phyloP scores from a whole-genome alignment of 2,113 vertebrate genomes.

The Siniperca chuatsi region DNA sequence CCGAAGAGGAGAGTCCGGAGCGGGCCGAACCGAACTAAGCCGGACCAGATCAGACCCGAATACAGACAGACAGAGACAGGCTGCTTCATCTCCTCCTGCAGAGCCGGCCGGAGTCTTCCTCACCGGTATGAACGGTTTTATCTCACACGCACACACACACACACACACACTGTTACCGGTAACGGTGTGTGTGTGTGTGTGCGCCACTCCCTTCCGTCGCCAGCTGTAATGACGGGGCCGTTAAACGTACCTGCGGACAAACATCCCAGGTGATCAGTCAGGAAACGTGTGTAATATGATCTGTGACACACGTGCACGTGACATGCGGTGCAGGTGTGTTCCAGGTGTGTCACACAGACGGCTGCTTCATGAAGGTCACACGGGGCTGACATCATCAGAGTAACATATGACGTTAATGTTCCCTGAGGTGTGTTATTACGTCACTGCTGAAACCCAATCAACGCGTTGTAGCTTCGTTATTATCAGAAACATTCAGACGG shows the following conservation, averaged over 20 bases:
- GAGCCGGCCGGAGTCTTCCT: conserved; percentile 50
- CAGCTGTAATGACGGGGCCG: not conserved
- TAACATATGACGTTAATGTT: too few relatives aligned
- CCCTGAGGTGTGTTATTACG: too few relatives aligned
- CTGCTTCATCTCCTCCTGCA: conserved; percentile 41
- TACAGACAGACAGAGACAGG: not conserved
- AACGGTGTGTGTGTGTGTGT: not conserved
- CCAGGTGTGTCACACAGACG: conserved; percentile 5
- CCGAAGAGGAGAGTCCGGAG: not conserved
- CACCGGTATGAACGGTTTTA: conserved; percentile 41
- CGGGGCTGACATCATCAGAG: too few relatives aligned
- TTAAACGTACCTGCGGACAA: conserved; percentile 19
- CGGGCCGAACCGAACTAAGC: not conserved
- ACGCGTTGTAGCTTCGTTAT: too few relatives aligned
- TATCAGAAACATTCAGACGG: too few relatives aligned
- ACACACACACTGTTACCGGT: not conserved
- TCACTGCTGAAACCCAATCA: too few relatives aligned
- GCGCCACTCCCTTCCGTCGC: conserved; percentile 54
- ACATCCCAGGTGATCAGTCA: conserved; percentile 22
- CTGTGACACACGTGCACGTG: not conserved
- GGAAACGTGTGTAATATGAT: not conserved
- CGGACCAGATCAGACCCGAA: not conserved
- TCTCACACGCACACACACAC: not conserved
- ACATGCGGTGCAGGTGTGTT: not conserved
- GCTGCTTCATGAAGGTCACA: too few relatives aligned